Conservation (phyloP, 2,113 vertebrate species). For the Peromyscus californicus region DNA sequence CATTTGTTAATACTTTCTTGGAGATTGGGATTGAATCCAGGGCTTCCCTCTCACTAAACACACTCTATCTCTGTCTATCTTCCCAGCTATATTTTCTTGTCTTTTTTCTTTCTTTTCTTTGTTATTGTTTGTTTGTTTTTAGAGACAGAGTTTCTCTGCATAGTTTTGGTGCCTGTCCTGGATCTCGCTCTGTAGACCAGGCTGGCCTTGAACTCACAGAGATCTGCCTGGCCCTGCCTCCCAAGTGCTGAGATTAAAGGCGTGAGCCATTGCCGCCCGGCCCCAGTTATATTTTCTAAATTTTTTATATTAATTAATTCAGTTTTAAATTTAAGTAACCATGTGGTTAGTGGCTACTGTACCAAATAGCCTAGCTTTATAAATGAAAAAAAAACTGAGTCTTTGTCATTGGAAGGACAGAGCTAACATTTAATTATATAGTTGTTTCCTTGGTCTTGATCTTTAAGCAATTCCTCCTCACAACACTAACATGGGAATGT, state of each 20-base stretch:
- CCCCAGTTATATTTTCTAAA: neutral
- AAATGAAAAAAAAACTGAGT: neutral
- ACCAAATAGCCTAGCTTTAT: neutral
- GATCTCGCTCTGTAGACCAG: too few species aligned
- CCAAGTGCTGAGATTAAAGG: too few species aligned
- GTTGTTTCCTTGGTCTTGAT: neutral
- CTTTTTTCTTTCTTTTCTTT: too few species aligned
- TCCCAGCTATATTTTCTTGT: neutral
- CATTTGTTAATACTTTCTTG: neutral
- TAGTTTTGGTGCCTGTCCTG: too few species aligned
- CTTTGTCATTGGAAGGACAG: neutral
- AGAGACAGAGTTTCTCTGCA: too few species aligned
- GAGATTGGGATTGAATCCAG: neutral
- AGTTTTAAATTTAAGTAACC: conserved; percentile 26
- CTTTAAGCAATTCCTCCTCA: conserved; percentile 9
- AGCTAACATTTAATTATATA: neutral
- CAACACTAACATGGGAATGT: conserved; percentile 5
- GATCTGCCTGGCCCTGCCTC: too few species aligned
- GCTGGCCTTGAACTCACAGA: too few species aligned
- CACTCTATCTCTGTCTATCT: neutral
- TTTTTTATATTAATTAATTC: conserved; percentile 37
- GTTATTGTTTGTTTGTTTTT: too few species aligned
- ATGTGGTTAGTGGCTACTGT: neutral
- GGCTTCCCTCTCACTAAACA: neutral
- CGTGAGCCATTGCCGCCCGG: too few species aligned